Evolutionary conservation across 2,888 invertebrate genomes (phyloP).

Genomic region (Lasiommata megera): DNA sequence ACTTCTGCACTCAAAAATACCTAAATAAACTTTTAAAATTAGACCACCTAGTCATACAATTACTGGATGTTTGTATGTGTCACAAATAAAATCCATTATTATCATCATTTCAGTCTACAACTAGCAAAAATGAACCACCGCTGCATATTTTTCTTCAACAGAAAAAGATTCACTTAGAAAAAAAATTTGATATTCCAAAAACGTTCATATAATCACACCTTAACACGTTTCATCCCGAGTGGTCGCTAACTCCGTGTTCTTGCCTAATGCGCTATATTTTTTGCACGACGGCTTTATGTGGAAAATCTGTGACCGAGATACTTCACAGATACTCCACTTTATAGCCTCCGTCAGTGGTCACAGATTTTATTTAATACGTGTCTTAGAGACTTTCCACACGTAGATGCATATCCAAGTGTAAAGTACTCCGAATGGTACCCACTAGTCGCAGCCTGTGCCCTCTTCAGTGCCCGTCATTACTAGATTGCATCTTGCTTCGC

Average conservation of each 20-base stretch:
- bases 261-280: constrained; percentile 26
- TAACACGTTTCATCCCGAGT: constrained; percentile 7
- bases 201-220: constrained; percentile 7
- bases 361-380: constrained; percentile 25
- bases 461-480: too few relatives aligned
- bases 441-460: too few relatives aligned
- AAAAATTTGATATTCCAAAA: neutral
- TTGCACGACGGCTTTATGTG: constrained; percentile 19
- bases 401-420: neutral
- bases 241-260: constrained; percentile 16
- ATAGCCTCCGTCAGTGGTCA: neutral
- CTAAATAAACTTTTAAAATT: neutral
- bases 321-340: constrained; percentile 14
- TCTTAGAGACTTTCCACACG: neutral
- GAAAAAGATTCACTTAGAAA: neutral
- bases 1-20: constrained; percentile 25
- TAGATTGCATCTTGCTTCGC: too few relatives aligned
- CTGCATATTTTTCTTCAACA: too few relatives aligned
- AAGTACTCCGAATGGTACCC: too few relatives aligned
- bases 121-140: too few relatives aligned
- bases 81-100: too few relatives aligned
- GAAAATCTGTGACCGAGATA: constrained; percentile 21
- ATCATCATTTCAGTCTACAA: too few relatives aligned
- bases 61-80: too few relatives aligned
- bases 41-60: too few relatives aligned